A percentile compares a stretch with the other conserved stretches of the same genome.
Evolutionary conservation across 2,113 vertebrate species (phyloP).

Genomic region (Oncorhynchus masou): DNA sequence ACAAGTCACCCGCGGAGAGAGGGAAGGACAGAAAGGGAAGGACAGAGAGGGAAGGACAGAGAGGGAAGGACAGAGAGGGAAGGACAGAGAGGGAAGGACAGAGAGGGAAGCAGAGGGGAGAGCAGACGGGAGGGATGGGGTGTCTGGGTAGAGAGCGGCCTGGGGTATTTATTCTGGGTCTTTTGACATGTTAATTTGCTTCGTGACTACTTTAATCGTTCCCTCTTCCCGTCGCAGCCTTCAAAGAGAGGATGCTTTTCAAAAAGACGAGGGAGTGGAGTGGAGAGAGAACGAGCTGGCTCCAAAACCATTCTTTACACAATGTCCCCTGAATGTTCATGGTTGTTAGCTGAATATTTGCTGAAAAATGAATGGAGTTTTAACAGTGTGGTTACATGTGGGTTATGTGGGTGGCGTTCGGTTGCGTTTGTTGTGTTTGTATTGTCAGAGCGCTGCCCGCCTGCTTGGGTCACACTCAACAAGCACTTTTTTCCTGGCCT

Average conservation of each 20-base stretch:
- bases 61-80: conserved; percentile 36
- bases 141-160: conserved; percentile 64
- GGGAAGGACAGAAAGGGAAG: conserved; percentile 50
- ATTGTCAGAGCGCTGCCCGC: conserved; percentile 3
- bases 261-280: conserved; percentile 66
- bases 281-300: conserved; percentile 47
- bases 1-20: conserved; percentile 18
- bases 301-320: background rate
- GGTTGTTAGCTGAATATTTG: background rate
- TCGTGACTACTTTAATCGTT: conserved; percentile 76
- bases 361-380: background rate
- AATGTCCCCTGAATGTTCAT: background rate
- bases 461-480: conserved; percentile 35
- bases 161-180: conserved; percentile 81
- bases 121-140: conserved; percentile 34
- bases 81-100: conserved; percentile 40
- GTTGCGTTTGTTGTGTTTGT: background rate
- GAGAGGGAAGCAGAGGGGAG: conserved; percentile 38
- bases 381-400: background rate
- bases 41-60: too few species aligned
- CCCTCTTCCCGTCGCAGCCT: conserved; percentile 73
- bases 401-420: background rate
- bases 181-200: conserved; percentile 89
- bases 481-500: conserved; percentile 50
- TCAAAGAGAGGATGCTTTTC: conserved; percentile 83